Evolutionary conservation across 2,888 invertebrate species (phyloP), one percentile per base, ranked within the genome.

Genomic region (Ceraclea dissimilis): DNA sequence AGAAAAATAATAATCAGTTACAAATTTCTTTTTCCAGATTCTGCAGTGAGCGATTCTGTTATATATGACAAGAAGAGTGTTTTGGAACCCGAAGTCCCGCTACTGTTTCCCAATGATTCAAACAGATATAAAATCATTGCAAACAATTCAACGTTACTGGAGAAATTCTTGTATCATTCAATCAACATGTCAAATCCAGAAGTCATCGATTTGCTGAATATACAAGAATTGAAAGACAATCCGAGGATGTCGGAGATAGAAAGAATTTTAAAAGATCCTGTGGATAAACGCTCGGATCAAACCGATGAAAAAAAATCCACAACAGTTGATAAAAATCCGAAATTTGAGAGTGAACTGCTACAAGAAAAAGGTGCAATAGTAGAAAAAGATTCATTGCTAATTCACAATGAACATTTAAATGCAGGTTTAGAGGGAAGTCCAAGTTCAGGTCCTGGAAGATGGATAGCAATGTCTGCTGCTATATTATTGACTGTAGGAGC

Each of bases 201-300:
- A 66, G 74, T 77, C 33, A 74, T 76, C 62, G 78, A 79, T 65
- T 75, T 79, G 74, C 69, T 78, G 19, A 74, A 78, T 63, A 39
- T 39, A 76, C 76, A 39, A 19, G 75, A 76, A 46, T 74, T 26
- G 2, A 46, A 52, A 13, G 46, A 46, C 26, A 76, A 56, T 22
- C 47, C 33, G 11, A 46, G 4, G 20, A 52, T 22, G 19, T 52
- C 47, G 5, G 21, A 47, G 17, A 20, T 47, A 18, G 21, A 47
- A 8, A 21, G 20, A 48, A n/a, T 19, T 5, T 16, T 39, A 13
- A 39, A 39, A 39, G 39, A 39, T 13, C 39, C 39, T 16, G 39
- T 39, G 39, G 39, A 75, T 5, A 11, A 8, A 17, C 49, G 72
- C 69, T 55, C 66, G 68, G 6, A 34, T 19, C 11, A 39, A 34